These are phyloP conservation scores for Stratiolaelaps scimitus DNA, from an alignment of 1,140 invertebrate genomes.

Conservation along the genomic window DNA sequence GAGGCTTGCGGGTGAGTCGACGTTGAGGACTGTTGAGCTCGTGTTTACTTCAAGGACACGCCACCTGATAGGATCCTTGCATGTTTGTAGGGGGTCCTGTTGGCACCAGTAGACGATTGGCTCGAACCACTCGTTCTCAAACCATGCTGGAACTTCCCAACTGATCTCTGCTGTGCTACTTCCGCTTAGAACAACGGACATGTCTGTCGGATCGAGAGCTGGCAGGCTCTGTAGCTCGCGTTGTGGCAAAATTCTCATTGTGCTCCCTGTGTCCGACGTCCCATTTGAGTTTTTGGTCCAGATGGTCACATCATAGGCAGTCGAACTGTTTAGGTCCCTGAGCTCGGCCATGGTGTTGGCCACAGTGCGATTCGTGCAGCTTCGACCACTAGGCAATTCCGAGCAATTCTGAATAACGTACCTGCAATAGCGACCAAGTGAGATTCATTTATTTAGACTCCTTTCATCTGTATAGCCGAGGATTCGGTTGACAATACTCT, in stretches of 20 bases:
- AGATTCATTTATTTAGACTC: no score
- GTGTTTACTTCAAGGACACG: neutral
- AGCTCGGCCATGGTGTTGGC: neutral
- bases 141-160: neutral
- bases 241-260: neutral
- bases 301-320: neutral
- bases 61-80: neutral
- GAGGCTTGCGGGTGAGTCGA: neutral
- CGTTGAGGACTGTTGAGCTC: neutral
- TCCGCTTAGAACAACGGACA: neutral
- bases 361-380: neutral
- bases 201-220: conserved; percentile 9
- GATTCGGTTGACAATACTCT: no score
- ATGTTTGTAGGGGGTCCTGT: neutral
- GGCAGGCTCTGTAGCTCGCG: neutral
- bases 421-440: neutral
- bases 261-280: neutral
- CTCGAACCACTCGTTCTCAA: neutral
- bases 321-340: neutral
- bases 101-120: neutral
- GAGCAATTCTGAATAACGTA: conserved; percentile 11
- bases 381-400: neutral
- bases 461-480: no score
- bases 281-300: neutral
- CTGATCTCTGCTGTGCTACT: neutral